These are phyloP conservation scores for Proteles cristata DNA, from an alignment of 2,113 vertebrate genomes.

Conservation along the genomic window DNA sequence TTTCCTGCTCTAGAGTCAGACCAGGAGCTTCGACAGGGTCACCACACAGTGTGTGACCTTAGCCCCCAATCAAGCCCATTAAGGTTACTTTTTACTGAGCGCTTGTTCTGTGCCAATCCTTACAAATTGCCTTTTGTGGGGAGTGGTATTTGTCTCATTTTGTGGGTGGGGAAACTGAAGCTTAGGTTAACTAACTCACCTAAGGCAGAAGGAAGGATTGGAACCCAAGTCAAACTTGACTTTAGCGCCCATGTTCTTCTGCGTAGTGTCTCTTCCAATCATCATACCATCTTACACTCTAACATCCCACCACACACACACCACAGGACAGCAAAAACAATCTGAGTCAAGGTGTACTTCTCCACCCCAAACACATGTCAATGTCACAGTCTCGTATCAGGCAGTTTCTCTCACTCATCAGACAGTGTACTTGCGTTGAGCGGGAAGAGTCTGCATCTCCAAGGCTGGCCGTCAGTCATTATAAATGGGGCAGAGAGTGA, in stretches of 20 bases:
- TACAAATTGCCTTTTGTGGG: neutral
- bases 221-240: constrained; percentile 1
- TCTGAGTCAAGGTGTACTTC: constrained; percentile 9
- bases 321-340: neutral
- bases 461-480: neutral
- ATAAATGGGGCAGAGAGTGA: constrained; percentile 1
- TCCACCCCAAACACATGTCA: constrained; percentile 25
- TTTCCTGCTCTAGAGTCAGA: neutral
- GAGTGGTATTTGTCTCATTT: neutral
- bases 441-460: neutral
- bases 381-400: constrained; percentile 13
- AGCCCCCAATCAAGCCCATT: neutral
- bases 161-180: neutral
- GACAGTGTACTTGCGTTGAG: neutral
- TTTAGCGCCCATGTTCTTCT: neutral
- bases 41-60: neutral
- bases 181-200: neutral
- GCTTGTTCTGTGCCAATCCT: neutral
- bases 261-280: neutral
- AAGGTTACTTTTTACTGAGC: neutral
- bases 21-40: neutral
- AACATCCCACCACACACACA: neutral
- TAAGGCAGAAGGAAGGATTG: constrained; percentile 16
- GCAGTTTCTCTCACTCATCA: neutral
- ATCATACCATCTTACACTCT: neutral